A percentile compares a stretch with the other conserved stretches of the same genome.
Evolutionary conservation across 2,113 vertebrate genomes (phyloP).

Genomic region (Felis chaus): DNA sequence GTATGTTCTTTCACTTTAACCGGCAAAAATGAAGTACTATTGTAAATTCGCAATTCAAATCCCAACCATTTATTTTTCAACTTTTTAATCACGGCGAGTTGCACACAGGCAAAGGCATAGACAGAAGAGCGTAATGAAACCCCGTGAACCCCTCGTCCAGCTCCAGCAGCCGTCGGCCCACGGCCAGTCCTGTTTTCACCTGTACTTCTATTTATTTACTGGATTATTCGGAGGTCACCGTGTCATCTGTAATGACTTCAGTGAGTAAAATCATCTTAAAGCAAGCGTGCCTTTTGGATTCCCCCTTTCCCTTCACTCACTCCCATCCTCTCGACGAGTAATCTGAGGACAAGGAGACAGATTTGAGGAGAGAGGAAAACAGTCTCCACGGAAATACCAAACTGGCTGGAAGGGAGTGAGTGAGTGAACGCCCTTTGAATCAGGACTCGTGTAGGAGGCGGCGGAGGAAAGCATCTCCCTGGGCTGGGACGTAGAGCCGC

Average conservation of each 20-base stretch:
- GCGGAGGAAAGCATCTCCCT: not conserved
- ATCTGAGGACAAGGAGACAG: not conserved
- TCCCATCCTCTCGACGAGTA: not conserved
- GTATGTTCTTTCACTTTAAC: not conserved
- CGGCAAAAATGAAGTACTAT: not conserved
- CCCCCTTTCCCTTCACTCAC: not conserved
- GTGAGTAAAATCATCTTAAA: accelerated
- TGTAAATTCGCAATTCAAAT: slow-evolving; percentile 7
- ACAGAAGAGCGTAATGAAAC: not conserved
- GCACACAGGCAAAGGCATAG: not conserved
- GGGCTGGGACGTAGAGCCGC: not conserved
- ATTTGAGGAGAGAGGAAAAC: not conserved
- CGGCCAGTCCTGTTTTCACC: accelerated
- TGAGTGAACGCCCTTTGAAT: not conserved
- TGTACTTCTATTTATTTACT: accelerated
- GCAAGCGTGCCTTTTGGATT: not conserved
- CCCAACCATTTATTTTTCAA: not conserved
- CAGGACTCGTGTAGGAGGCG: not conserved
- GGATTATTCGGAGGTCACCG: not conserved
- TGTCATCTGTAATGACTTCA: not conserved
- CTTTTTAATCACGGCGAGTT: not conserved
- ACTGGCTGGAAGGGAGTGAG: not conserved
- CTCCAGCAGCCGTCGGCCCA: no score
- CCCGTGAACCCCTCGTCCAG: accelerated
- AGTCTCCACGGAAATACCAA: not conserved